Base-by-base conservation (phyloP, 2,888 invertebrate genomes). In the Aphodius sticticus region DNA sequence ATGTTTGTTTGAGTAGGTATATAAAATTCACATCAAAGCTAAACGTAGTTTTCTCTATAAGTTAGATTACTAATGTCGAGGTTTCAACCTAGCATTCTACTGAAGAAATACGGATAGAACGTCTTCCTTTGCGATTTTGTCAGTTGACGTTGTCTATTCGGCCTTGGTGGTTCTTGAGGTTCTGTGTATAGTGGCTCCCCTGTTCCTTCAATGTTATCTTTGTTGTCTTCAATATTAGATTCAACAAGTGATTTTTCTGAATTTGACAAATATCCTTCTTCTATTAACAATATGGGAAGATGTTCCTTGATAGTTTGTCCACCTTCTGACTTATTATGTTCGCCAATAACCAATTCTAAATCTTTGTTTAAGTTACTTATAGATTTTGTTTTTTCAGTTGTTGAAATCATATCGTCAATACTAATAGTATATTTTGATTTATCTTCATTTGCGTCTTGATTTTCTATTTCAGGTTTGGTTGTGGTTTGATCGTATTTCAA, bases 101-200 rank as follows among this genome's bases (percentile, higher is more conserved):
- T 91, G 83, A 91, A 90, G 83, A 91, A 91, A 82, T 91, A 91
- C 26, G 91, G 91, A 84, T 91, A 91, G 83, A 91, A 91, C n/a
- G 90, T 89, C 82, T 90, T 89, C 79, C 90, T 88, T 81, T 91
- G 90, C 6, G 91, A 89, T 81, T 89, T 88, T 16, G 90, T 89
- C 37, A 91, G 86, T 81, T 89, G 88, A 37, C 91, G 87, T 78
- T 91, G 90, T 76, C 91, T 85, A 84, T 91, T 91, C 2, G 91
- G 90, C 81, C 89, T 88, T 38, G 88, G 87, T 80, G 84, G 85
- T 9, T 84, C 83, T 78, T 87, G 85, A 37, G 87, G 87, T 82
- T 87, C 86, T 2, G 86, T 82, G 76, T 86, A 86, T 16, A 85
- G 78, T 7, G 85, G 82, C 78, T 84, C 84, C 53, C 83, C 83